These are phyloP conservation scores for Papilio xuthus DNA, from an alignment of 1,140 invertebrate species.

Conservation along the genomic window DNA sequence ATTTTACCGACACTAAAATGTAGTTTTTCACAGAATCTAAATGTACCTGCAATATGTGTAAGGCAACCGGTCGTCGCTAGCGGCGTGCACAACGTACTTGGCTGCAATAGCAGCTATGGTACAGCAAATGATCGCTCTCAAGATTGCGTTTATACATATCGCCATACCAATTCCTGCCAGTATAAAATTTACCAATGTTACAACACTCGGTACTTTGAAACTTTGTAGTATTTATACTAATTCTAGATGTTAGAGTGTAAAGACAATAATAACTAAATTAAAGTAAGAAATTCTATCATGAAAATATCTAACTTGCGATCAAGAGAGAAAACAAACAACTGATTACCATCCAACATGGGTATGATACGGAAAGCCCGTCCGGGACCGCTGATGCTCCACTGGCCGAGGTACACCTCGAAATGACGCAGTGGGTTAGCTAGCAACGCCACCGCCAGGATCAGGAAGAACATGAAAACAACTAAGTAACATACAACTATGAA, in stretches of 20 bases:
- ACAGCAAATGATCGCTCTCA: slow-evolving; percentile 62
- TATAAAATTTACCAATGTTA: slow-evolving; percentile 9
- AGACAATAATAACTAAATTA: slow-evolving; percentile 37
- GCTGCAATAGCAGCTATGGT: slow-evolving; percentile 62
- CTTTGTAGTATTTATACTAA: too few species aligned
- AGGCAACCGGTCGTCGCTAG: slow-evolving; percentile 59
- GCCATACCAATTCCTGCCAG: slow-evolving; percentile 67
- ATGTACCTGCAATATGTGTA: slow-evolving; percentile 63
- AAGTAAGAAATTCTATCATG: slow-evolving; percentile 4
- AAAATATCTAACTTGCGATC: slow-evolving; percentile 2
- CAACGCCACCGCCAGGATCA: slow-evolving; percentile 52
- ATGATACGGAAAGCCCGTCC: slow-evolving; percentile 71
- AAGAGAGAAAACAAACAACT: background rate
- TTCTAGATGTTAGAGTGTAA: too few species aligned
- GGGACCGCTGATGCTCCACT: slow-evolving; percentile 76
- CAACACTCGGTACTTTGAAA: background rate
- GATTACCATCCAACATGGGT: slow-evolving; percentile 70
- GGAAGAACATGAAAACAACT: slow-evolving; percentile 68
- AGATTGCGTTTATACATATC: slow-evolving; percentile 69
- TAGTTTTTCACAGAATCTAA: background rate
- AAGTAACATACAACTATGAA: background rate
- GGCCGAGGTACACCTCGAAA: slow-evolving; percentile 75
- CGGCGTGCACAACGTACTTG: slow-evolving; percentile 57
- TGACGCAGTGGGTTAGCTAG: slow-evolving; percentile 71
- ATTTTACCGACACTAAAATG: too few species aligned